Base-by-base conservation (phyloP, 2,797 vertebrate genomes). In the Rhynchonycteris naso region DNA sequence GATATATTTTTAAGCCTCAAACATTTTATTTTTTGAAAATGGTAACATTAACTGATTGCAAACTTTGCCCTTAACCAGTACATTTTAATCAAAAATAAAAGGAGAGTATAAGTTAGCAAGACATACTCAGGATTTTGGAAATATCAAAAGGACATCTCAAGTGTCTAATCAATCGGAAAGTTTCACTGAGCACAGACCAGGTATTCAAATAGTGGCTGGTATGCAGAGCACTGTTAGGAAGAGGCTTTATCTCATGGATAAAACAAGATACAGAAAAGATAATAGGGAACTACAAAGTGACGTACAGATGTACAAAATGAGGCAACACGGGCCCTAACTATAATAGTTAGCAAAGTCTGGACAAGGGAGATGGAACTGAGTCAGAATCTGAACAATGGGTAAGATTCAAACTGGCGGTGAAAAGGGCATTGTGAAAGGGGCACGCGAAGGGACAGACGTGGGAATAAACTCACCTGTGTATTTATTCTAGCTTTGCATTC, bases 31-130 rank as follows among this genome's bases (percentile, higher is more conserved):
- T 84, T 84, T 91, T 63, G 24, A 52, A 80, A 79, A 74, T 80
- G 38, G 61, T 90, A 78, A 43, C 28, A 85, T 68, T 61, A 59
- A 72, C 13, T 91, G 65, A 83, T 19, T 74, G 1, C n/a, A 91
- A 83, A 85, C 8, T 21, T 72, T 90, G 69, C 38, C 21, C 30
- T 79, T 69, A 94, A 38, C 18, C 22, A 91, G n/a, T 92, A 86
- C 1, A 89, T 65, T 89, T 91, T 87, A 87, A 66, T 7, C 94
- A 94, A 56, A 82, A 91, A 58, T 28, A 63, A 92, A 93, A 84
- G 91, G 19, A 78, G 28, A 78, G 35, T 33, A 79, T n/a, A 83
- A 19, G 22, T 63, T 72, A 83, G 79, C 33, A 75, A 87, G 90
- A 81, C 38, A 82, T 38, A 79, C 2, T 69, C 50, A 63, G 72